Percentiles rank a stretch among this genome's conserved stretches.
phyloP scores from a whole-genome alignment of 2,113 vertebrate genomes.

The Pholis gunnellus region DNA sequence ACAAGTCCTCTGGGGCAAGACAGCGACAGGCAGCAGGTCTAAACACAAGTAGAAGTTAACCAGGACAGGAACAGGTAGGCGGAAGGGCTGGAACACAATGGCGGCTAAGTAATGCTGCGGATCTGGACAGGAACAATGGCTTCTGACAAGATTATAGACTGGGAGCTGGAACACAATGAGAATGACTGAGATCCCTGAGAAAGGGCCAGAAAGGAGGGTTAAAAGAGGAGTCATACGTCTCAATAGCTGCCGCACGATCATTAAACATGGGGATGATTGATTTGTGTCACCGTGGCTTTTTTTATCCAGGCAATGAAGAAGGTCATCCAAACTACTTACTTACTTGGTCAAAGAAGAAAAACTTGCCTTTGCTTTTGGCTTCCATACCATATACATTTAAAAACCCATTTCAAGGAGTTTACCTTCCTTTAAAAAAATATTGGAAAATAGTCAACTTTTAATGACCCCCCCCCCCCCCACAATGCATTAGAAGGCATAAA shows the following conservation, averaged over 20 bases:
- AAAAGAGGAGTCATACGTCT: not conserved
- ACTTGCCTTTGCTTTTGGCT: not conserved
- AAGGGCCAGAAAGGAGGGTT: not conserved
- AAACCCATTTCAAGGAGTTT: not conserved
- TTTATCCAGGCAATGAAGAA: not conserved
- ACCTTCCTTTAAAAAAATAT: not conserved
- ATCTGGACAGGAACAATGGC: not conserved
- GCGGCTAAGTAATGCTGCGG: not conserved
- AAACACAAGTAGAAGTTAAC: slow-evolving; percentile 4
- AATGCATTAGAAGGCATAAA: not conserved
- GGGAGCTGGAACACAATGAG: not conserved
- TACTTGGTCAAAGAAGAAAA: not conserved
- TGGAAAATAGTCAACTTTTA: not conserved
- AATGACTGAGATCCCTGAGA: not conserved
- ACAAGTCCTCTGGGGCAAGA: not conserved
- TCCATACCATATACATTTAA: not conserved
- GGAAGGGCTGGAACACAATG: not conserved
- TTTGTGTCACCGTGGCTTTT: not conserved
- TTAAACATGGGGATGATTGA: not conserved
- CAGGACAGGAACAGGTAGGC: not conserved
- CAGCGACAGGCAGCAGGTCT: not conserved
- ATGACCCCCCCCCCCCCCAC: too few relatives aligned
- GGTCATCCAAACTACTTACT: not conserved
- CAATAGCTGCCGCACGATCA: not conserved
- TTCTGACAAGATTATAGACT: not conserved